Evolutionary conservation across 2,113 vertebrate species (phyloP).

Genomic region (Podocnemis expansa): DNA sequence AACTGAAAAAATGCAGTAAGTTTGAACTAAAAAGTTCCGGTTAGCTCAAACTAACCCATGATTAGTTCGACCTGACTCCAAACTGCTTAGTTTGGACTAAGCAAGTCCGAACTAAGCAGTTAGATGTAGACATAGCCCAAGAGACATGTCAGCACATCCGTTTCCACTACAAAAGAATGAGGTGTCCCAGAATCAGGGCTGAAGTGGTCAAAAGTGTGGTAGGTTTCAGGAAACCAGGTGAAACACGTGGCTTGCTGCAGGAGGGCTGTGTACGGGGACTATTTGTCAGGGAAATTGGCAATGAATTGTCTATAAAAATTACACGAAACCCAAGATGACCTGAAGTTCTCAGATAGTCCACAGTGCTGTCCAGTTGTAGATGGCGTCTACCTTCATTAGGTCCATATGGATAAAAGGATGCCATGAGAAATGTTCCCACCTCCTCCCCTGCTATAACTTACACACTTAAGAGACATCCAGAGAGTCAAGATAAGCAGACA

Average conservation of each 20-base stretch:
- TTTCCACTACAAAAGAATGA: too few relatives aligned
- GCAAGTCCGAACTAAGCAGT: too few relatives aligned
- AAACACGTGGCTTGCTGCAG: neutral
- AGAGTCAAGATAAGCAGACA: constrained; percentile 11
- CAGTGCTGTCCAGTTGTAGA: neutral
- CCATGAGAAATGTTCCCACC: neutral
- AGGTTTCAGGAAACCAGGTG: neutral
- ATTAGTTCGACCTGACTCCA: too few relatives aligned
- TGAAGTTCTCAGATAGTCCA: neutral
- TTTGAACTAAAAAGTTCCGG: too few relatives aligned
- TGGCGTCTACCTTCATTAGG: neutral
- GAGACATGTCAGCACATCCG: too few relatives aligned
- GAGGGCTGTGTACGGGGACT: neutral
- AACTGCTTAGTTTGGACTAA: too few relatives aligned
- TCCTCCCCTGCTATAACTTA: neutral
- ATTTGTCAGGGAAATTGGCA: neutral
- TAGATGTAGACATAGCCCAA: too few relatives aligned
- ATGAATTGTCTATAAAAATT: neutral
- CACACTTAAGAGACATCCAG: neutral
- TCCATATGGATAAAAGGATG: neutral
- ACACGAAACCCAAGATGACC: neutral
- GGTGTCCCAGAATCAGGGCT: too few relatives aligned
- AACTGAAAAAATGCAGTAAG: too few relatives aligned
- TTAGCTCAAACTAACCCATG: too few relatives aligned
- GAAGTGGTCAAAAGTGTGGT: too few relatives aligned